Conservation (phyloP, 2,888 invertebrate genomes). For the Cantharis lateralis region DNA sequence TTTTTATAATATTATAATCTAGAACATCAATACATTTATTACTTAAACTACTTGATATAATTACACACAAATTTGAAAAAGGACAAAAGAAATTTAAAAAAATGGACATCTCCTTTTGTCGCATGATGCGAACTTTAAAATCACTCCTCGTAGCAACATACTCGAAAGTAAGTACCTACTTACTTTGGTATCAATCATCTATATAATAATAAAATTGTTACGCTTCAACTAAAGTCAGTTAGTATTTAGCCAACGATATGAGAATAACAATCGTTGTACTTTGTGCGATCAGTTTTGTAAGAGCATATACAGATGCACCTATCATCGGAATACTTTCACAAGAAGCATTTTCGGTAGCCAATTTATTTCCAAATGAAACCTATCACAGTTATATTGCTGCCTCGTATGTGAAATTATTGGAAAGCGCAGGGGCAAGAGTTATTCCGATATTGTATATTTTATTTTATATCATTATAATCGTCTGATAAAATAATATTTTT, state of each 20-base stretch:
- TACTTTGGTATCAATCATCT: background rate
- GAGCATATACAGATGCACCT: conserved; percentile 58
- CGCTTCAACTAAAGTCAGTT: background rate
- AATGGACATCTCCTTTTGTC: too few relatives aligned
- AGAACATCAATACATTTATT: too few relatives aligned
- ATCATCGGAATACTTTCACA: conserved; percentile 75
- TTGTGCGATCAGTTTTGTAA: background rate
- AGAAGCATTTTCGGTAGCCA: conserved; percentile 63
- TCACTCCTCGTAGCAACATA: too few relatives aligned
- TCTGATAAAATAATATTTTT: background rate
- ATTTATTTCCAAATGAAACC: conserved; percentile 58
- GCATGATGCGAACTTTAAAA: too few relatives aligned
- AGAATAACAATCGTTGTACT: conserved; percentile 3
- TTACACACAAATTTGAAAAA: too few relatives aligned
- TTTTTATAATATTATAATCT: too few relatives aligned
- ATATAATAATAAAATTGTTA: background rate
- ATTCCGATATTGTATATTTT: conserved; percentile 77
- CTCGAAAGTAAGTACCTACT: background rate
- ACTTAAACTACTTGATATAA: too few relatives aligned
- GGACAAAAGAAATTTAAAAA: too few relatives aligned
- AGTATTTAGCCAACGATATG: conserved; percentile 7
- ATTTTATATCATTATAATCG: background rate
- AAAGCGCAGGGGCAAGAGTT: conserved; percentile 83
- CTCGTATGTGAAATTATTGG: conserved; percentile 88
- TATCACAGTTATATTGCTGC: conserved; percentile 79